Evolutionary conservation across 1,140 invertebrate genomes (phyloP).

Genomic region (Dreissena polymorpha): DNA sequence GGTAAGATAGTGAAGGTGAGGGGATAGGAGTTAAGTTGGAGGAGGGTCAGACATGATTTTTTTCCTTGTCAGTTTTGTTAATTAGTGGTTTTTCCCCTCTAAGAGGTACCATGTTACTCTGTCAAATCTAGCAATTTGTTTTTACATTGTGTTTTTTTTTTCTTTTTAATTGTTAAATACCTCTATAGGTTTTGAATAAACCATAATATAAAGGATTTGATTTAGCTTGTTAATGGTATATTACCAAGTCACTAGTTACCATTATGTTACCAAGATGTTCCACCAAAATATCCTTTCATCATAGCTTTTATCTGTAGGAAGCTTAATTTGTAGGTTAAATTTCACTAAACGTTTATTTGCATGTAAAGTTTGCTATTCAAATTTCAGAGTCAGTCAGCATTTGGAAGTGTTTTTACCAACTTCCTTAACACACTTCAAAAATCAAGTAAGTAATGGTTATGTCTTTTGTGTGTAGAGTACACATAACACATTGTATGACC

Average conservation of each 20-base stretch:
- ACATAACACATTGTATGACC: no score
- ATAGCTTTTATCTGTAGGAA: neutral
- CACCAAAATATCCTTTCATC: neutral
- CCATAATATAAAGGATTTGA: no score
- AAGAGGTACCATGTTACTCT: no score
- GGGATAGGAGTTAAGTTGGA: no score
- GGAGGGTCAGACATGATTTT: no score
- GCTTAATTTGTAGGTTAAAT: neutral
- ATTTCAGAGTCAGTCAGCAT: constrained; percentile 61
- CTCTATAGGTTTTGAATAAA: no score
- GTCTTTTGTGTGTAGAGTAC: neutral
- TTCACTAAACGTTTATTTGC: neutral
- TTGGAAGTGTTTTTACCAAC: constrained; percentile 56
- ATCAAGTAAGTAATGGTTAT: constrained; percentile 48
- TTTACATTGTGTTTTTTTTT: no score
- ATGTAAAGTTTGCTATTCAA: neutral
- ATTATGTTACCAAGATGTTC: neutral
- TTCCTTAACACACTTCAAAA: constrained; percentile 60
- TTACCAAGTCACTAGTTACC: neutral
- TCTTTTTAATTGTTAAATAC: no score
- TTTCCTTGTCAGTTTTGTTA: no score
- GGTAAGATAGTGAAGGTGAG: no score
- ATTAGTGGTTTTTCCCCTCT: no score
- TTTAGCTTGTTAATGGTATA: neutral
- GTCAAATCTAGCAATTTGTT: no score